Base-by-base conservation (phyloP, 2,797 vertebrate genomes). In the Dicrostonyx torquatus region DNA sequence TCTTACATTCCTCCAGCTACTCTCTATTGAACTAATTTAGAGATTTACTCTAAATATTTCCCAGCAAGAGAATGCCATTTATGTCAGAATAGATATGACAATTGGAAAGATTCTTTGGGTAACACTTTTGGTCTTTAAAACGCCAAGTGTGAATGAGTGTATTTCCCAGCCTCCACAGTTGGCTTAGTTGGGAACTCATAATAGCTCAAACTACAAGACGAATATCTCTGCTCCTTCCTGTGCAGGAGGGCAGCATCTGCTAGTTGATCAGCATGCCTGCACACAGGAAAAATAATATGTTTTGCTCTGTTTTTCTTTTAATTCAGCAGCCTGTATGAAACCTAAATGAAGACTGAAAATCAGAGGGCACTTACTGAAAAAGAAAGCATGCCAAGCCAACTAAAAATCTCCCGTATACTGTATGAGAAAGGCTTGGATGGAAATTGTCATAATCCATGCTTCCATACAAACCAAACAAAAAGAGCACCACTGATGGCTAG, bases 81-180 rank as follows among this genome's bases (percentile, higher is more conserved):
- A 92, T 96, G 85, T 94, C 87, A 93, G 72, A 98, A 97, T 75
- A 48, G 94, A 96, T 80, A 90, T 88, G 85, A 95, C 90, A 96
- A 95, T 96, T 88, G 96, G 90, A 97, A 97, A 95, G 92, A 87
- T 70, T 95, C 96, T 97, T 96, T 76, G 94, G 91, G 79, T 93
- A 96, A 75, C 85, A 89, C 73, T 96, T 96, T 96, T 95, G 87
- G 85, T 93, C 91, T 97, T 96, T 94, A 70, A 96, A 98, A 93
- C 29, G 78, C 85, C 48, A 31, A 97, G 83, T 86, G 62, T 53
- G 60, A 34, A 29, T 66, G 72, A 77, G 48, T 89, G 48, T 60
- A 60, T 94, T 87, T 96, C 90, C 43, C 94, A 87, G 75, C 68
- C 84, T 95, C 95, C 93, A 92, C 87, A 94, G 87, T 64, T 93